These are phyloP conservation scores for Numenius phaeopus DNA, from an alignment of 2,797 vertebrate species.

Conservation along the genomic window DNA sequence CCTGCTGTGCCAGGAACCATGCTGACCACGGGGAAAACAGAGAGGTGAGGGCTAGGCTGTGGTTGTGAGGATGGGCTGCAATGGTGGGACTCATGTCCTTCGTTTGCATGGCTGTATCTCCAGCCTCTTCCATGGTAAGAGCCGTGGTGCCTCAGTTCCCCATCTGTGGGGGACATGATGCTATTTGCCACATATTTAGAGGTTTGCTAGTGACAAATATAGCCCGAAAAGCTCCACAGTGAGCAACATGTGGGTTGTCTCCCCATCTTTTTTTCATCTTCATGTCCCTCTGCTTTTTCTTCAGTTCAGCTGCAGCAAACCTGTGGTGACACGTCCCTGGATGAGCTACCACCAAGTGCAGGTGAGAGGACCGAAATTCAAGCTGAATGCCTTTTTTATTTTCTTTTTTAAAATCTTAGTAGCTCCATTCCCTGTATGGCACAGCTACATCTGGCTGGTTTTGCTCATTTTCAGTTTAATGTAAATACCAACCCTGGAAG, in stretches of 20 bases:
- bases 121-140: not conserved
- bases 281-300: not conserved
- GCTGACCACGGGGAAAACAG: not conserved
- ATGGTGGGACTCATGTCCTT: accelerated
- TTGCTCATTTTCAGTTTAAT: conserved; percentile 73
- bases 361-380: not conserved
- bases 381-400: not conserved
- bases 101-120: not conserved
- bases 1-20: not conserved
- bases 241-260: accelerated
- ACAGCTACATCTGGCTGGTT: conserved; percentile 63
- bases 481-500: conserved; percentile 66
- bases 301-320: not conserved
- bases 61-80: not conserved
- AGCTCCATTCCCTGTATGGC: not conserved
- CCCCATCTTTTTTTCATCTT: not conserved
- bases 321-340: not conserved
- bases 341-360: not conserved
- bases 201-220: not conserved
- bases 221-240: not conserved
- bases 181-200: not conserved
- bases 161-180: not conserved
- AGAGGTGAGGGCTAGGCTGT: not conserved
- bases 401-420: not conserved
- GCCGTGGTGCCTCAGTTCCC: not conserved